phyloP scores from a whole-genome alignment of 1,140 invertebrate genomes.

The Hyphantria cunea region DNA sequence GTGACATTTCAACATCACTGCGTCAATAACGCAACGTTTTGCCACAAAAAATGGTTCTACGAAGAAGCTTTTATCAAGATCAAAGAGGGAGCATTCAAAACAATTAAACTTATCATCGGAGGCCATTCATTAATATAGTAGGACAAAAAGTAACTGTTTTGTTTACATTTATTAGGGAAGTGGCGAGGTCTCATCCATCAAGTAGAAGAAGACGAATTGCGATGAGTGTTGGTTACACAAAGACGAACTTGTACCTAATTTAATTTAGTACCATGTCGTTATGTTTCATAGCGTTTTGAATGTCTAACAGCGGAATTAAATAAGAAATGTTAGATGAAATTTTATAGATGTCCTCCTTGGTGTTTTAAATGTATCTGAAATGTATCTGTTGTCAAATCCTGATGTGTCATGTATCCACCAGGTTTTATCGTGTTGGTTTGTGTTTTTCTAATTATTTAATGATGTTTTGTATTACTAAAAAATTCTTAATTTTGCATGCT shows the following conservation, averaged over 20 bases:
- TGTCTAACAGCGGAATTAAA: no score
- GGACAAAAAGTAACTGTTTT: slow-evolving; percentile 66
- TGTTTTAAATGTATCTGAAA: no score
- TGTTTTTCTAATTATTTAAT: no score
- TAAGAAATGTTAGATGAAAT: no score
- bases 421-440: no score
- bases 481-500: no score
- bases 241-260: slow-evolving; percentile 21
- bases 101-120: slow-evolving; percentile 69
- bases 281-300: no score
- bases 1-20: slow-evolving; percentile 33
- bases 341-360: no score
- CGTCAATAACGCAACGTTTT: slow-evolving; percentile 52
- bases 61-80: slow-evolving; percentile 55
- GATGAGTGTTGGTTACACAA: slow-evolving; percentile 22
- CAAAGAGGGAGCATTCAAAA: slow-evolving; percentile 55
- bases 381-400: no score
- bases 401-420: no score
- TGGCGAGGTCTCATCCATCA: slow-evolving; percentile 71
- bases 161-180: slow-evolving; percentile 79
- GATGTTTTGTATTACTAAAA: no score
- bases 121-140: slow-evolving; percentile 67
- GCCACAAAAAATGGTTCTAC: slow-evolving; percentile 47
- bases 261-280: no score
- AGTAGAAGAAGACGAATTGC: slow-evolving; percentile 62